Conservation (phyloP, 2,888 invertebrate species). For the Deroplatys truncata region DNA sequence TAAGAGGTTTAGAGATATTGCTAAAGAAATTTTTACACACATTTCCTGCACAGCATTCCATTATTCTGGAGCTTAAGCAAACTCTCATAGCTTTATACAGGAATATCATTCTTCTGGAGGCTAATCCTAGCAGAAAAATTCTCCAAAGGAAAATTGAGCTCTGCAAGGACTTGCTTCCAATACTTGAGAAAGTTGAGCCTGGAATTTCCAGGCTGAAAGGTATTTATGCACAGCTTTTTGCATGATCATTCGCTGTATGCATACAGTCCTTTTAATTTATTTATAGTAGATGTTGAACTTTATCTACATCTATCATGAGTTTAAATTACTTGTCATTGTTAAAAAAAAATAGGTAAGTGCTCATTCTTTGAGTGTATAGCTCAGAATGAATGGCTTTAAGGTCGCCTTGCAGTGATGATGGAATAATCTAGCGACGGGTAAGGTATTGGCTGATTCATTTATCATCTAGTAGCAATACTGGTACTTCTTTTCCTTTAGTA, state of each 20-base stretch:
- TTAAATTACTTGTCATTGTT: not conserved
- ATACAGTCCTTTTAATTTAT: not conserved
- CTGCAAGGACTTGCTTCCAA: conserved; percentile 60
- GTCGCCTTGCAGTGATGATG: too few species aligned
- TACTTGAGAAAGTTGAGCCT: conserved; percentile 64
- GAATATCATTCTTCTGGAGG: conserved; percentile 35
- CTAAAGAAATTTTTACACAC: conserved; percentile 51
- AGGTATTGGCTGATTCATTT: too few species aligned
- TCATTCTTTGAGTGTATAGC: too few species aligned
- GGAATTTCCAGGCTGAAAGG: conserved; percentile 67
- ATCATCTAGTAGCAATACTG: too few species aligned
- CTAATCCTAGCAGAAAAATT: conserved; percentile 47
- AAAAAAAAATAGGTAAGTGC: not conserved
- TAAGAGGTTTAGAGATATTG: conserved; percentile 45
- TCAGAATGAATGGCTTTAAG: too few species aligned
- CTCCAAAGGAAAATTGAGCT: conserved; percentile 61
- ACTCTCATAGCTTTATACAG: conserved; percentile 55
- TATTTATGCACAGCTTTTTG: conserved; percentile 35
- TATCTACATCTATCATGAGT: not conserved
- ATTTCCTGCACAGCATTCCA: conserved; percentile 62
- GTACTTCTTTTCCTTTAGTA: too few species aligned
- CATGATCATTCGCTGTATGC: not conserved
- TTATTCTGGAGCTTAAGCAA: conserved; percentile 66
- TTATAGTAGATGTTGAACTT: not conserved
- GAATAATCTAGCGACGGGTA: too few species aligned